These are phyloP conservation scores for Drosophila obscura DNA, from an alignment of 1,140 invertebrate species.

Conservation along the genomic window DNA sequence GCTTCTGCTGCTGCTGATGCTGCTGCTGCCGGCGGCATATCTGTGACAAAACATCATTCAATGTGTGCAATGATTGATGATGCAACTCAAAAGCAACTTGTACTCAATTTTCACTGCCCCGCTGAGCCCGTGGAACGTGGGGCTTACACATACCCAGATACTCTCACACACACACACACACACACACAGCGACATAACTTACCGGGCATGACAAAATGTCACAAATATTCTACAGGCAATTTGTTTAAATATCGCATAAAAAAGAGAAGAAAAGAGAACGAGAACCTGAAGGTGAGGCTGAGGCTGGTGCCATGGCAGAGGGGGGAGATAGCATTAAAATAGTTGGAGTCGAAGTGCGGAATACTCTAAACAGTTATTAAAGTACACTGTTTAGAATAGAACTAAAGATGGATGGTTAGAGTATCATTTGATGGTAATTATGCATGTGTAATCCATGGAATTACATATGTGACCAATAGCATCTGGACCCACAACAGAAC, in stretches of 20 bases:
- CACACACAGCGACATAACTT: slow-evolving; percentile 40
- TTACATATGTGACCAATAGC: no score
- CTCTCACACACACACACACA: slow-evolving; percentile 17
- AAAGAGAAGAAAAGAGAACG: slow-evolving; percentile 19
- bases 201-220: slow-evolving; percentile 77
- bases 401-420: no score
- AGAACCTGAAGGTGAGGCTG: slow-evolving; percentile 16
- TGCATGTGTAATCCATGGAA: no score
- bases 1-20: slow-evolving; percentile 24
- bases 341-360: no score
- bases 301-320: no score
- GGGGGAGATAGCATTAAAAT: no score
- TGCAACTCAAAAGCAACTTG: slow-evolving; percentile 79
- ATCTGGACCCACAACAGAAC: no score
- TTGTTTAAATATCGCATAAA: slow-evolving; percentile 83
- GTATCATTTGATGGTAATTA: no score
- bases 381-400: no score
- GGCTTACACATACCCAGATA: slow-evolving; percentile 26
- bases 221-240: slow-evolving; percentile 83
- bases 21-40: slow-evolving; percentile 60
- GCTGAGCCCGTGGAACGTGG: slow-evolving; percentile 49
- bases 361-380: no score
- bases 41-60: slow-evolving; percentile 82
- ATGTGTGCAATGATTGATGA: slow-evolving; percentile 82
- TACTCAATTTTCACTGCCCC: slow-evolving; percentile 78